Evolutionary conservation across 2,113 vertebrate species (phyloP), one percentile per base, ranked within the genome.

Genomic region (Atrichornis clamosus): DNA sequence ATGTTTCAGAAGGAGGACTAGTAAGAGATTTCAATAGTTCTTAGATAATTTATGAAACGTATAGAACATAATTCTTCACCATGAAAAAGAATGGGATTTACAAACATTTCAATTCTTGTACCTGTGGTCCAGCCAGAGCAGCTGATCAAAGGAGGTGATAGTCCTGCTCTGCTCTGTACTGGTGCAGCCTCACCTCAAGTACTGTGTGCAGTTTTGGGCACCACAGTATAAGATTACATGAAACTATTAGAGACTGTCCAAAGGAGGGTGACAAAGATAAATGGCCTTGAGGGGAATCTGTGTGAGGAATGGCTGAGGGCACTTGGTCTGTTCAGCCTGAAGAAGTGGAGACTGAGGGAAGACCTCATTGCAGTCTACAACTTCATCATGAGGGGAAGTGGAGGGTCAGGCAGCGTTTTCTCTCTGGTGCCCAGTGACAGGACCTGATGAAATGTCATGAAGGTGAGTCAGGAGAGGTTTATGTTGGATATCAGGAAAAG

Each of bases 331-430:
- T 30, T 89, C 60, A 75, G 11, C 28, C 37, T 60, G 77, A 28
- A 32, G 17, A 20, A 78, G 33, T n/a, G 30, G 37, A 81, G 50
- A 44, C 27, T 37, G 44, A 74, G 19, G 22, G 22, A 23, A 53
- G 7, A 53, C 16, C 6, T 39, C 58, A 27, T 6, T 2, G 3
- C 16, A n/a, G 3, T 17, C 20, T 74, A 7, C 53, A 46, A 20
- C 15, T 15, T 30, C 13, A 33, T 39, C 0, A 0, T 21, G 11
- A 52, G 13, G 24, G 11, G 24, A 39, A 74, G 33, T 9, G 11
- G 6, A 46, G 13, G 22, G 5, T 2, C 23, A 59, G 69, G 10
- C 8, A 39, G 27, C 46, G 60, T 33, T 52, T 44, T 44, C 12
- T 11, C 33, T 23, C 18, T 37, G 15, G 15, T 81, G 68, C 20